Evolutionary conservation across 2,113 vertebrate genomes (phyloP).

Genomic region (Egretta garzetta): DNA sequence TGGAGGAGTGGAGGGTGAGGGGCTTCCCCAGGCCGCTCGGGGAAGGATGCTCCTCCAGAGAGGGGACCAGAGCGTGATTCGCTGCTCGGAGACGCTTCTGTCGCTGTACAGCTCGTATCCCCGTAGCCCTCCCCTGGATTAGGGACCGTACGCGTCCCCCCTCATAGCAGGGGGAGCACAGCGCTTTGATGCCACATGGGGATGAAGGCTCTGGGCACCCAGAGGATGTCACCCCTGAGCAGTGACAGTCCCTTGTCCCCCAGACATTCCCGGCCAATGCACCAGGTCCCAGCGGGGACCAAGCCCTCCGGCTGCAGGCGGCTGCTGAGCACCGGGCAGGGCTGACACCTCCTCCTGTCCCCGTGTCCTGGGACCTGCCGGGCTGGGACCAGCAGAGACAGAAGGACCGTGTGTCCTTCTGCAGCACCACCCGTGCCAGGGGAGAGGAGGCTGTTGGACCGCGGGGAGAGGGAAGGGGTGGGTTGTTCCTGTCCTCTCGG

Average conservation of each 20-base stretch:
- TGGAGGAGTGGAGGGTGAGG: not conserved
- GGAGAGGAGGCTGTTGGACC: not conserved
- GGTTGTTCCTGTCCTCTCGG: not conserved
- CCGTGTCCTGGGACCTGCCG: fast-evolving
- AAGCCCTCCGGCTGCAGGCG: not conserved
- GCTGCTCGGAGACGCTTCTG: not conserved
- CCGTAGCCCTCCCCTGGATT: not conserved
- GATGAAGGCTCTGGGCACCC: not conserved
- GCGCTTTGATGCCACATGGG: fast-evolving
- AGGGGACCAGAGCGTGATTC: not conserved
- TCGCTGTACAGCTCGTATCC: not conserved
- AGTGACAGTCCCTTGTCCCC: not conserved
- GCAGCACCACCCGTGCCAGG: fast-evolving
- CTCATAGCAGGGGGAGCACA: not conserved
- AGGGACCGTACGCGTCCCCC: fast-evolving
- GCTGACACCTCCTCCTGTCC: not conserved
- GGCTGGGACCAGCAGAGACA: not conserved
- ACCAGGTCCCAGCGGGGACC: fast-evolving
- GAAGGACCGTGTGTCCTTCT: not conserved
- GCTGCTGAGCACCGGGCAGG: not conserved
- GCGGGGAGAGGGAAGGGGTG: not conserved
- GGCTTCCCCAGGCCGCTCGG: not conserved
- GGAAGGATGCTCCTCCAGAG: not conserved
- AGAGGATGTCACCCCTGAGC: not conserved
- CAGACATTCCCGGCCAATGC: not conserved